Evolutionary conservation across 2,888 invertebrate genomes (phyloP).

Genomic region (Chrysodeixis includens): DNA sequence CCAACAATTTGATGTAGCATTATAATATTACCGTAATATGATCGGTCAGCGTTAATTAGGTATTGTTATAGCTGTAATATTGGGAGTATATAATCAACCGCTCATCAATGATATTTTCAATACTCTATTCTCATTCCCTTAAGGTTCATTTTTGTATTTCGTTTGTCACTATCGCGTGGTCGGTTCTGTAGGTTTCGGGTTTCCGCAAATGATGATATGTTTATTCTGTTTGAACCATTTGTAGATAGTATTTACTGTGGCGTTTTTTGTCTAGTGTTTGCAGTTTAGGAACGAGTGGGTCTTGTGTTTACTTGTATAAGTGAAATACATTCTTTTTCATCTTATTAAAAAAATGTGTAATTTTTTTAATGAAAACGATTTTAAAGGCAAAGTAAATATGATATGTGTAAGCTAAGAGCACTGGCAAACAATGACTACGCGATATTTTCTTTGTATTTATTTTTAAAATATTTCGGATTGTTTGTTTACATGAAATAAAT

Average conservation of each 20-base stretch:
- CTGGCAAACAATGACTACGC: no score
- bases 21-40: slow-evolving; percentile 32
- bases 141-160: background rate
- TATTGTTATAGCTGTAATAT: slow-evolving; percentile 13
- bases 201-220: background rate
- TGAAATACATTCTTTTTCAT: no score
- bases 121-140: background rate
- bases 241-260: slow-evolving; percentile 1
- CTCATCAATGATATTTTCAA: background rate
- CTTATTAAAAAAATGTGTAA: no score
- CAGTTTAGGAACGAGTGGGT: background rate
- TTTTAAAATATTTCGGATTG: no score
- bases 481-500: no score
- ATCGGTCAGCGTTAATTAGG: slow-evolving; percentile 32
- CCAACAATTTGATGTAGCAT: slow-evolving; percentile 57
- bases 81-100: background rate
- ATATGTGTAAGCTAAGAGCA: no score
- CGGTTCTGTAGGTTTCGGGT: background rate
- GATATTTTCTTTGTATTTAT: no score
- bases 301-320: background rate
- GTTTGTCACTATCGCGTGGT: background rate
- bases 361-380: no score
- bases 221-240: slow-evolving; percentile 5
- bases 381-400: no score
- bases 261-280: background rate